phyloP scores from a whole-genome alignment of 2,113 vertebrate genomes.

The Hoplias malabaricus region DNA sequence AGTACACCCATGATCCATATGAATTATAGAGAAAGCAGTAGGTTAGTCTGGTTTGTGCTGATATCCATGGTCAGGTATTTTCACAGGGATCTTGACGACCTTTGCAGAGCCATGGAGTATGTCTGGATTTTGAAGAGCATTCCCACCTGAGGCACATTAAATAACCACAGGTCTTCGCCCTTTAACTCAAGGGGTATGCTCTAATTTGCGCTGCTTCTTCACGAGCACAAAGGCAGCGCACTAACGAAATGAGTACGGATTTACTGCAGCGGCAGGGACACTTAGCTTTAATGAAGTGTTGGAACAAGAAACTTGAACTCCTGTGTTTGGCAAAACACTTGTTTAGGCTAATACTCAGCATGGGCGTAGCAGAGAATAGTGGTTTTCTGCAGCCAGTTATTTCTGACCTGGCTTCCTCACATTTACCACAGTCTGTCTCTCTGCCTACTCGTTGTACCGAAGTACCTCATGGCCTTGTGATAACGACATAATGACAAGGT shows the following conservation, averaged over 20 bases:
- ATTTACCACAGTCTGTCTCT: background rate
- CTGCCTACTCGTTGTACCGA: background rate
- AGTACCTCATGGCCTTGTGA: background rate
- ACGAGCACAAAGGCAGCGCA: background rate
- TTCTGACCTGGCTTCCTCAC: conserved; percentile 13
- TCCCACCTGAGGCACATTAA: conserved; percentile 8
- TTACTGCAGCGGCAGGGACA: background rate
- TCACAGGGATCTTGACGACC: background rate
- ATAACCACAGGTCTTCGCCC: conserved; percentile 5
- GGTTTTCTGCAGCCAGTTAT: conserved; percentile 10
- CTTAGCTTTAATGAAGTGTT: conserved; percentile 31
- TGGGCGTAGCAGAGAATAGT: conserved; percentile 1
- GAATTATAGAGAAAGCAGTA: background rate
- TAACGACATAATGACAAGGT: conserved; percentile 33
- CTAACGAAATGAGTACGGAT: conserved; percentile 2
- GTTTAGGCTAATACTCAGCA: background rate
- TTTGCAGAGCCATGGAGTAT: background rate
- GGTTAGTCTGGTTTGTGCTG: background rate
- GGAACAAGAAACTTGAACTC: background rate
- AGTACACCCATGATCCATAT: background rate
- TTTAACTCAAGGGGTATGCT: background rate
- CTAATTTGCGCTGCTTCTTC: background rate
- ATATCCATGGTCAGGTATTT: background rate
- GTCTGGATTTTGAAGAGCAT: background rate
- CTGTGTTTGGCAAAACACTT: background rate